These are phyloP conservation scores for Drosophila maculinotata DNA, from an alignment of 2,888 invertebrate genomes.

Conservation along the genomic window DNA sequence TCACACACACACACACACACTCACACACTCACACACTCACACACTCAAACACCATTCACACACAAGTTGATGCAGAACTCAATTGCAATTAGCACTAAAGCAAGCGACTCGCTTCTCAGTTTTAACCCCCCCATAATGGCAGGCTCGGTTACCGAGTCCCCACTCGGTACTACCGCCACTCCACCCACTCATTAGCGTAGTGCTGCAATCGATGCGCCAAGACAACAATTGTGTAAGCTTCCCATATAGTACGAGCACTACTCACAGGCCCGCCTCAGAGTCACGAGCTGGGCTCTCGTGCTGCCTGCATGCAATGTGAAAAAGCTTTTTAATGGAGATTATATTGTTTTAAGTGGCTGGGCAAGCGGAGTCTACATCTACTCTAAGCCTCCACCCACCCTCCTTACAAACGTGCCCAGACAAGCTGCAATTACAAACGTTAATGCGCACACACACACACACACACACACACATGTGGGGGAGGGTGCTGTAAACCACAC, in stretches of 20 bases:
- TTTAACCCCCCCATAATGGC: constrained; percentile 29
- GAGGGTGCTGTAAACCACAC: constrained; percentile 4
- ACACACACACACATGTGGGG: background rate
- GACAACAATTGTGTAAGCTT: constrained; percentile 36
- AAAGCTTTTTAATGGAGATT: constrained; percentile 82
- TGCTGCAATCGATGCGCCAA: constrained; percentile 70
- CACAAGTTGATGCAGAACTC: constrained; percentile 54
- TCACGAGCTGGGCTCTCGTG: constrained; percentile 7
- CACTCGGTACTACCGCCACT: background rate
- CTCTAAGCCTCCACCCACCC: background rate
- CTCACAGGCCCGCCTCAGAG: background rate
- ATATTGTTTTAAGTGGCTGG: constrained; percentile 81
- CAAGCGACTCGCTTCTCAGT: constrained; percentile 42
- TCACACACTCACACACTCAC: constrained; percentile 8
- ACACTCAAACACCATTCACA: constrained; percentile 7
- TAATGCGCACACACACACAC: constrained; percentile 64
- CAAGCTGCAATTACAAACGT: constrained; percentile 82
- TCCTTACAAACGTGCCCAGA: constrained; percentile 45
- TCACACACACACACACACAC: constrained; percentile 2
- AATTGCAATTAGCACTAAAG: constrained; percentile 78
- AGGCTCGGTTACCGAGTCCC: constrained; percentile 36
- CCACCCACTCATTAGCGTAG: constrained; percentile 52
- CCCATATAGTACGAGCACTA: constrained; percentile 7
- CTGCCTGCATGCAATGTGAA: constrained; percentile 66
- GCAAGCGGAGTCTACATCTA: constrained; percentile 4